These are phyloP conservation scores for Sussaba pulchella DNA, from an alignment of 2,888 invertebrate genomes.

Conservation along the genomic window DNA sequence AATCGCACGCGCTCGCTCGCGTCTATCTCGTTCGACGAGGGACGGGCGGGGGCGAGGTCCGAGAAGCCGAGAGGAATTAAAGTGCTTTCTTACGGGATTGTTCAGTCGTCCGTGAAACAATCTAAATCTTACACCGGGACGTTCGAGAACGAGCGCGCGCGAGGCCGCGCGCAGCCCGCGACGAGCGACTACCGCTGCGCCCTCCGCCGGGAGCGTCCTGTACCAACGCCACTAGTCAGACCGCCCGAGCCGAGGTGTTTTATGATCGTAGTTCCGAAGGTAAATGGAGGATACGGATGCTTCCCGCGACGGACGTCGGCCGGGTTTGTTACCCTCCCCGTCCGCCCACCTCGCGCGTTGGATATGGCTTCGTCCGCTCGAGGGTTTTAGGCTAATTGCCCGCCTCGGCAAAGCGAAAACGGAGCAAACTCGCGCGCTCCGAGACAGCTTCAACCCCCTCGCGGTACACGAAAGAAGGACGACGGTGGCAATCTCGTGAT, in stretches of 20 bases:
- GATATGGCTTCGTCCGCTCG: no score
- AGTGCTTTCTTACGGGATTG: slow-evolving; percentile 72
- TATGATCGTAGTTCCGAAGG: slow-evolving; percentile 70
- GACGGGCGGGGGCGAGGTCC: slow-evolving; percentile 59
- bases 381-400: slow-evolving; percentile 74
- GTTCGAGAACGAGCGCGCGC: slow-evolving; percentile 40
- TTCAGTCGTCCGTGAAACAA: slow-evolving; percentile 70
- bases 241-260: slow-evolving; percentile 60
- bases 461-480: slow-evolving; percentile 19
- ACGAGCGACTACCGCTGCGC: background rate
- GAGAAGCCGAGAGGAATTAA: slow-evolving; percentile 67
- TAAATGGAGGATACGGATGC: slow-evolving; percentile 58
- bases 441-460: no score
- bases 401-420: slow-evolving; percentile 19
- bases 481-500: slow-evolving; percentile 69
- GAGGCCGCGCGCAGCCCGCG: background rate
- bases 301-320: no score
- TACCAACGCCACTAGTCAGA: background rate
- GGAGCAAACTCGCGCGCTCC: slow-evolving; percentile 47
- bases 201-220: background rate
- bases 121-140: slow-evolving; percentile 72
- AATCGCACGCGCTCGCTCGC: background rate
- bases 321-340: no score
- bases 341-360: no score
- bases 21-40: slow-evolving; percentile 6